A percentile compares a stretch with the other conserved stretches of the same genome.
Conservation (phyloP, 2,113 vertebrate species). For the Hassar affinis region DNA sequence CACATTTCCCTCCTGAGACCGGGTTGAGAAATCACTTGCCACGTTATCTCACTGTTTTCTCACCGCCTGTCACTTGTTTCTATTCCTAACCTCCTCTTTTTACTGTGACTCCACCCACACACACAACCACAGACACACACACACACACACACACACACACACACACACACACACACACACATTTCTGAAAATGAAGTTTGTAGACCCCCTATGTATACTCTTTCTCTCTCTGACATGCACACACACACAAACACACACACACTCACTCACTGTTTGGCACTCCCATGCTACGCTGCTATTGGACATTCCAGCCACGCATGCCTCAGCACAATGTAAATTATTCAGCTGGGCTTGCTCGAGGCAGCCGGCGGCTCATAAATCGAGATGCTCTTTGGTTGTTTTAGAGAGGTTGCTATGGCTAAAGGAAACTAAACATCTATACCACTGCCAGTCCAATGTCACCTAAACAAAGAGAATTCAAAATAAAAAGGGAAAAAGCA, state of each 20-base stretch:
- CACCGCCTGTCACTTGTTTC: background rate
- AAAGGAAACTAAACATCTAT: constrained; percentile 71
- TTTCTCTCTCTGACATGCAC: background rate
- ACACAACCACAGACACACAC: too few species aligned
- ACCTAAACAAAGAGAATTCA: background rate
- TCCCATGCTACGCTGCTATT: constrained; percentile 57
- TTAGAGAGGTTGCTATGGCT: constrained; percentile 73
- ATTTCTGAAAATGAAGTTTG: constrained; percentile 1
- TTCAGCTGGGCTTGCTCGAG: constrained; percentile 75
- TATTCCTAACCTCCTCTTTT: constrained; percentile 18
- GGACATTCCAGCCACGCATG: constrained; percentile 74
- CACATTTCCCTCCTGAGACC: constrained; percentile 3
- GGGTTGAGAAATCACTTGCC: constrained; percentile 2
- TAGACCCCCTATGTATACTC: background rate
- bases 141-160: constrained; percentile 16
- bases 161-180: background rate
- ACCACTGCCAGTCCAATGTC: constrained; percentile 50
- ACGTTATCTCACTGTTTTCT: background rate
- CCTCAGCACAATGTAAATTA: constrained; percentile 80
- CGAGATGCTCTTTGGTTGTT: constrained; percentile 73
- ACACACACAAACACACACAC: constrained; percentile 12
- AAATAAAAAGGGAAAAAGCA: background rate
- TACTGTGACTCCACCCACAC: constrained; percentile 1
- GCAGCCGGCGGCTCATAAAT: constrained; percentile 77
- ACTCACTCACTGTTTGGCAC: constrained; percentile 31